phyloP scores from a whole-genome alignment of 2,113 vertebrate genomes.

The Oriolus oriolus region DNA sequence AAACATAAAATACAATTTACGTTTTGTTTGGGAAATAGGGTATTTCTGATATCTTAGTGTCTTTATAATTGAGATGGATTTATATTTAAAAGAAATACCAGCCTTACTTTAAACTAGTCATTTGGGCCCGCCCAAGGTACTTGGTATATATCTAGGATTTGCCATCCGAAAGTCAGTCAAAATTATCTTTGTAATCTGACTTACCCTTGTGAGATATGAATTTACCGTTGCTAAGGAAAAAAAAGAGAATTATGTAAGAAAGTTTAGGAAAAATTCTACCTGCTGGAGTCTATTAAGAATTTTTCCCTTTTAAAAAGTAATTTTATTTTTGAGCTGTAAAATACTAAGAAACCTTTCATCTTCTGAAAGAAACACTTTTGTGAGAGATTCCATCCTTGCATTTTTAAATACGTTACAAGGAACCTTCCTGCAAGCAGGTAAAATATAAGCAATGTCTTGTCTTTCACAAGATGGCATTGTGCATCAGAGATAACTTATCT shows the following conservation, averaged over 20 bases:
- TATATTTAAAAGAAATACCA: neutral
- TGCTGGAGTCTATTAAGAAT: neutral
- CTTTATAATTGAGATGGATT: neutral
- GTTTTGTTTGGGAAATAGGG: neutral
- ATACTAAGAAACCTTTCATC: neutral
- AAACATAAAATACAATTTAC: fast-evolving
- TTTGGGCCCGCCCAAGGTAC: neutral
- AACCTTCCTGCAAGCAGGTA: neutral
- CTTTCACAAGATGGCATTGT: neutral
- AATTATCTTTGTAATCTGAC: neutral
- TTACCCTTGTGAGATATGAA: neutral
- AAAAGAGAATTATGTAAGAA: neutral
- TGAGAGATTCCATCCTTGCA: neutral
- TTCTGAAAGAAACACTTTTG: neutral
- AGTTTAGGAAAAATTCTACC: neutral
- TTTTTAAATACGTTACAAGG: neutral
- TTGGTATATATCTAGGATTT: neutral
- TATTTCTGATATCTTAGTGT: neutral
- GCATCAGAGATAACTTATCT: neutral
- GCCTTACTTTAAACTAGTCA: neutral
- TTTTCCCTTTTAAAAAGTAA: fast-evolving
- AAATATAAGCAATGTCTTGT: neutral
- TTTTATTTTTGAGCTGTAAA: neutral
- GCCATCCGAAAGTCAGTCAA: neutral
- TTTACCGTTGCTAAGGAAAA: neutral